Conservation (phyloP, 1,140 invertebrate genomes). For the Leptonema lineaticorne region DNA sequence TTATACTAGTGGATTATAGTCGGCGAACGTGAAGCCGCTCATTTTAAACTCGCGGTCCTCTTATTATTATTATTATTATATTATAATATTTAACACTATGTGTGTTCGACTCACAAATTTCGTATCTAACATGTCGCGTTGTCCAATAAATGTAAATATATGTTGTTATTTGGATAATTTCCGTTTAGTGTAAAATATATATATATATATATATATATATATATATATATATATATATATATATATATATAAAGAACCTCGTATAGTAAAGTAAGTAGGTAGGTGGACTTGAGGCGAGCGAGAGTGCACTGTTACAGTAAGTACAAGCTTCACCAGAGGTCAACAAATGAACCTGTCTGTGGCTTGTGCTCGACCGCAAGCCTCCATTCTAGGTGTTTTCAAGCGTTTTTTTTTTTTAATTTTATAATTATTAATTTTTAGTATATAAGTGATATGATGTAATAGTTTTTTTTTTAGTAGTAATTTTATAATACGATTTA, state of each 20-base stretch:
- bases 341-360: conserved; percentile 42
- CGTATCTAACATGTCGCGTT: conserved; percentile 4
- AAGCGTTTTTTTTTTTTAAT: neutral
- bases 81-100: neutral
- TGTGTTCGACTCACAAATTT: neutral
- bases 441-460: neutral
- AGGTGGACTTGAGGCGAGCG: conserved; percentile 26
- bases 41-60: too few species aligned
- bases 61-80: too few species aligned
- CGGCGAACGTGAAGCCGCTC: too few species aligned
- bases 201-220: too few species aligned
- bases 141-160: conserved; percentile 19
- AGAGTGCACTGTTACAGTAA: conserved; percentile 34
- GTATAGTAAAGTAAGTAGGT: conserved; percentile 10
- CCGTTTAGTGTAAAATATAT: conserved; percentile 6
- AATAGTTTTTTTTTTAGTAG: neutral
- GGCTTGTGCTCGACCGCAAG: conserved; percentile 28
- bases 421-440: neutral
- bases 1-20: too few species aligned
- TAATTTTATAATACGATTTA: neutral
- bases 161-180: conserved; percentile 19
- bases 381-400: conserved; percentile 1
- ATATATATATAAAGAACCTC: too few species aligned
- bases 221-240: too few species aligned
- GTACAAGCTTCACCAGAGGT: conserved; percentile 37